Evolutionary conservation across 2,113 vertebrate genomes (phyloP).

Genomic region (Mugil cephalus): DNA sequence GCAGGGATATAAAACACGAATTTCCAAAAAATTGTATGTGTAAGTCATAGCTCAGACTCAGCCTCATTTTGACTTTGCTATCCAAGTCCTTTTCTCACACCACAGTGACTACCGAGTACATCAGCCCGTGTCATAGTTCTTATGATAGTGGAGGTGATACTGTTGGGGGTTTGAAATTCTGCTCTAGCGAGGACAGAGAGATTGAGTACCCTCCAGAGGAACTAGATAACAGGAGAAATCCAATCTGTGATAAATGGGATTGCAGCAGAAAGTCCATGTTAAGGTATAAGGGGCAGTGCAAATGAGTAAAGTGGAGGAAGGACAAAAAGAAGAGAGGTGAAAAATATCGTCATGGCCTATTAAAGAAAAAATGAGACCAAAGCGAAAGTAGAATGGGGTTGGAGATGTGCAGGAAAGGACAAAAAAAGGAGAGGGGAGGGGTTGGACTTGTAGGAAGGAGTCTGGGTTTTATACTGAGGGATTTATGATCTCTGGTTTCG

Average conservation of each 20-base stretch:
- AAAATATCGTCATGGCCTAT: constrained; percentile 31
- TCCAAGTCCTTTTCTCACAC: neutral
- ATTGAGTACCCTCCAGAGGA: constrained; percentile 32
- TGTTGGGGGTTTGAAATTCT: constrained; percentile 22
- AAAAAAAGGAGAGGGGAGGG: constrained; percentile 5
- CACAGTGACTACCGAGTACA: neutral
- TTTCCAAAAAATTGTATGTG: no score
- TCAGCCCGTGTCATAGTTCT: constrained; percentile 4
- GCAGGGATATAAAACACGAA: no score
- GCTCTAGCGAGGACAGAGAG: constrained; percentile 16
- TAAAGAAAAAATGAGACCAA: constrained; percentile 23
- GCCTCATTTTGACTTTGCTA: neutral
- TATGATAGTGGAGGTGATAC: constrained; percentile 6
- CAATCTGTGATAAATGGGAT: constrained; percentile 45
- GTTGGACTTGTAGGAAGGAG: neutral
- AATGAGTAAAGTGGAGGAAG: constrained; percentile 12
- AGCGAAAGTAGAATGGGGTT: constrained; percentile 25
- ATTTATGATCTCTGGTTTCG: constrained; percentile 49
- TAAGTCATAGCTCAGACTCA: no score
- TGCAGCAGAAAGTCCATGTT: constrained; percentile 36
- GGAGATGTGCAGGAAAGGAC: constrained; percentile 19
- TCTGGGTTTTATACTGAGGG: constrained; percentile 6
- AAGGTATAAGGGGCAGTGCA: constrained; percentile 23
- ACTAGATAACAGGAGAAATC: constrained; percentile 36
- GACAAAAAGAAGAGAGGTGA: constrained; percentile 13